These are phyloP conservation scores for Brachionus plicatilis DNA, from an alignment of 1,140 invertebrate genomes.

Conservation along the genomic window DNA sequence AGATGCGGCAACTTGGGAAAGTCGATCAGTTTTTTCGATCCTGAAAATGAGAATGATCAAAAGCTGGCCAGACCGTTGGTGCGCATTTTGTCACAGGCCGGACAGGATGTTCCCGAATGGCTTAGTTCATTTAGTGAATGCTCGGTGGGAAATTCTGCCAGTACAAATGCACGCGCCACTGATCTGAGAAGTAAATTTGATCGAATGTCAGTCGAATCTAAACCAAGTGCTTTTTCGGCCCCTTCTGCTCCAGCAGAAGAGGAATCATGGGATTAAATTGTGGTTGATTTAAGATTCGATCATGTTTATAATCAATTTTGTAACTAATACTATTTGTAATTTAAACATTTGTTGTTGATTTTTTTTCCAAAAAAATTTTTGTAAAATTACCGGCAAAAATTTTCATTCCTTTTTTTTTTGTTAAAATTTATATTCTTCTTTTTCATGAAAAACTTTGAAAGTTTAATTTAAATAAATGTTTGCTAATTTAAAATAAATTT, in stretches of 20 bases:
- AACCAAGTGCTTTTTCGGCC: background rate
- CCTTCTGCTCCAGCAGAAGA: background rate
- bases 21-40: constrained; percentile 75
- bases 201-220: background rate
- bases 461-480: background rate
- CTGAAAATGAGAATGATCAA: constrained; percentile 5
- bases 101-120: constrained; percentile 30
- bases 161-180: background rate
- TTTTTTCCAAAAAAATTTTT: background rate
- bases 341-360: background rate
- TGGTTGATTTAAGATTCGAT: background rate
- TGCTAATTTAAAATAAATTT: background rate
- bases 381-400: background rate
- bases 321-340: background rate
- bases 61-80: background rate
- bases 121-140: background rate
- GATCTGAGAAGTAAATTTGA: constrained; percentile 23
- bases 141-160: background rate
- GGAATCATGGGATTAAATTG: background rate
- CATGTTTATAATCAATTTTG: background rate
- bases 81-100: background rate
- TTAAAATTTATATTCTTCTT: background rate
- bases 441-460: background rate
- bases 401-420: background rate
- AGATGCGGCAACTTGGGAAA: constrained; percentile 82